Percentiles rank a stretch among this genome's conserved stretches.
phyloP scores from a whole-genome alignment of 2,888 invertebrate species.

The Artemia sinica region DNA sequence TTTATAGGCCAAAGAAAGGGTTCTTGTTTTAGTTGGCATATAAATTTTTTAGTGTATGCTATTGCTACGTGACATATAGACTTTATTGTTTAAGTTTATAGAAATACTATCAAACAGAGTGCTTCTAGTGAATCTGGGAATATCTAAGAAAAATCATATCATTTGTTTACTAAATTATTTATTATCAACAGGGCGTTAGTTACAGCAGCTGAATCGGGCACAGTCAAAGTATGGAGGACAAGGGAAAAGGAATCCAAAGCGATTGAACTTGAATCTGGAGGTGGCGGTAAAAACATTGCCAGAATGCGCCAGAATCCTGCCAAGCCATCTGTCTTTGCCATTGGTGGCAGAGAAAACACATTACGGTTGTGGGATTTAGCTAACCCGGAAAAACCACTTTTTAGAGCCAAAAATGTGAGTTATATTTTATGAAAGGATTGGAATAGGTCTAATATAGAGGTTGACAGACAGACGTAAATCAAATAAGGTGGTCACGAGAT shows the following conservation, averaged over 20 bases:
- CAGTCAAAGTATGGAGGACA: slow-evolving; percentile 44
- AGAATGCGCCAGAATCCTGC: slow-evolving; percentile 45
- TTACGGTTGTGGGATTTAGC: slow-evolving; percentile 64
- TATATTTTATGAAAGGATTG: background rate
- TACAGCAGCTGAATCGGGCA: slow-evolving; percentile 44
- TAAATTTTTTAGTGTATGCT: too few species aligned
- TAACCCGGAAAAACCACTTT: slow-evolving; percentile 33
- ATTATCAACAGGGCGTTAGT: slow-evolving; percentile 33
- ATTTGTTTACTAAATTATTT: too few species aligned
- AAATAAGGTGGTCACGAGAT: too few species aligned
- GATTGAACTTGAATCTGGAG: slow-evolving; percentile 29
- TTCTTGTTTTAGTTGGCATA: too few species aligned
- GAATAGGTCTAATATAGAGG: too few species aligned
- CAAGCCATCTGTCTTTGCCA: slow-evolving; percentile 48
- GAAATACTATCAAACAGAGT: too few species aligned
- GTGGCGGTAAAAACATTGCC: slow-evolving; percentile 44
- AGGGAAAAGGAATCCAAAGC: slow-evolving; percentile 20
- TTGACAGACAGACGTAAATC: too few species aligned
- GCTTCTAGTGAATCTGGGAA: too few species aligned
- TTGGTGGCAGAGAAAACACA: slow-evolving; percentile 76
- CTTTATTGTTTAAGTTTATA: too few species aligned
- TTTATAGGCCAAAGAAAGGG: too few species aligned
- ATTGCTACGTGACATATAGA: too few species aligned
- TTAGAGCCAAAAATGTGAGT: slow-evolving; percentile 45
- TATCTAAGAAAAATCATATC: too few species aligned